Evolutionary conservation across 2,888 invertebrate species (phyloP).

Genomic region (Trachelus troglodyta): DNA sequence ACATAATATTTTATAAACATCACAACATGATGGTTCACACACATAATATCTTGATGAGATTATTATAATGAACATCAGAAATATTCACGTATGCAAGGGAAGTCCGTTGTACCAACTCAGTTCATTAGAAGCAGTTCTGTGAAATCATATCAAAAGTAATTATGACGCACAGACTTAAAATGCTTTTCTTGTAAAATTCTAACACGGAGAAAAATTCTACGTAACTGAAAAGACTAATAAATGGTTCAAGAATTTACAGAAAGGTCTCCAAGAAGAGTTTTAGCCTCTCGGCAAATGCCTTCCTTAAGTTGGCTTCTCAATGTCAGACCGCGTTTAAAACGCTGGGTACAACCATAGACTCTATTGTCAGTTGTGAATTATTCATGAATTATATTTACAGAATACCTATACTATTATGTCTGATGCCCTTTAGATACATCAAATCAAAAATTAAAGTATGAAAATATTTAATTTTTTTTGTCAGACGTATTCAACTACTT

Average conservation of each 20-base stretch:
- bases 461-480: neutral
- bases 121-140: neutral
- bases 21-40: too few relatives aligned
- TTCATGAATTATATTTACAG: neutral
- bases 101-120: neutral
- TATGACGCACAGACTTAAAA: neutral
- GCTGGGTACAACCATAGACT: neutral
- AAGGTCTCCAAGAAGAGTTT: neutral
- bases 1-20: too few relatives aligned
- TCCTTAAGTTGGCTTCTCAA: neutral
- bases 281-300: neutral
- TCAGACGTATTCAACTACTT: neutral
- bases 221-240: neutral
- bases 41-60: neutral
- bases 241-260: neutral
- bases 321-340: neutral
- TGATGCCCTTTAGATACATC: neutral
- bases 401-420: neutral
- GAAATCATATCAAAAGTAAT: neutral
- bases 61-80: neutral
- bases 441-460: neutral
- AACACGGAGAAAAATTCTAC: neutral
- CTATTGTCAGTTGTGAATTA: neutral
- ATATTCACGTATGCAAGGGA: neutral
- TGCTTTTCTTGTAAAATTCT: neutral